Conservation (phyloP, 2,113 vertebrate species). For the Apteryx mantelli region DNA sequence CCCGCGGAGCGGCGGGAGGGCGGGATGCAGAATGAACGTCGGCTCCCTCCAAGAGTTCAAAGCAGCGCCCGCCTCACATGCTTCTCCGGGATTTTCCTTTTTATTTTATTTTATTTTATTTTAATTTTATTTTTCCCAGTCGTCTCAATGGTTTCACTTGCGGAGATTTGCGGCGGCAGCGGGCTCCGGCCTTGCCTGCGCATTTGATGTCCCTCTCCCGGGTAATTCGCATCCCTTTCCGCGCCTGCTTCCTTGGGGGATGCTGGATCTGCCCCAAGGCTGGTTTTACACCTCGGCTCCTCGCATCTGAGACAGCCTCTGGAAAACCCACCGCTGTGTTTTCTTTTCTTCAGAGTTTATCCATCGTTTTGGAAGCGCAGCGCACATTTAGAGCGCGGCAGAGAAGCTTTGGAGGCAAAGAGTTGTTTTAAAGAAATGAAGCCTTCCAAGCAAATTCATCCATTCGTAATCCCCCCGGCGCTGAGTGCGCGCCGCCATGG, state of each 20-base stretch:
- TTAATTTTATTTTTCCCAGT: too few relatives aligned
- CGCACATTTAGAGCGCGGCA: neutral
- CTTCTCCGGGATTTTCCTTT: neutral
- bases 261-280: neutral
- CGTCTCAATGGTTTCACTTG: neutral
- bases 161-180: neutral
- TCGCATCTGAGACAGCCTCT: accelerated
- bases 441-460: neutral
- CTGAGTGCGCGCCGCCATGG: accelerated
- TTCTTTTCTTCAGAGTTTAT: neutral
- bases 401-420: neutral
- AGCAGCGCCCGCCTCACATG: neutral
- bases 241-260: neutral
- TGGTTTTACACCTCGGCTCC: neutral
- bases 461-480: neutral
- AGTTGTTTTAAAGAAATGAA: neutral
- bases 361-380: neutral
- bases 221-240: neutral
- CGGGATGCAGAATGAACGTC: accelerated
- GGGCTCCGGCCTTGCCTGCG: neutral
- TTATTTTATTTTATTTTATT: too few relatives aligned
- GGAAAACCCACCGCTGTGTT: neutral
- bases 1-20: neutral
- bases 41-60: neutral
- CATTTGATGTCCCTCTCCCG: neutral